These are phyloP conservation scores for Chironomus tepperi DNA, from an alignment of 1,140 invertebrate genomes.

Conservation along the genomic window DNA sequence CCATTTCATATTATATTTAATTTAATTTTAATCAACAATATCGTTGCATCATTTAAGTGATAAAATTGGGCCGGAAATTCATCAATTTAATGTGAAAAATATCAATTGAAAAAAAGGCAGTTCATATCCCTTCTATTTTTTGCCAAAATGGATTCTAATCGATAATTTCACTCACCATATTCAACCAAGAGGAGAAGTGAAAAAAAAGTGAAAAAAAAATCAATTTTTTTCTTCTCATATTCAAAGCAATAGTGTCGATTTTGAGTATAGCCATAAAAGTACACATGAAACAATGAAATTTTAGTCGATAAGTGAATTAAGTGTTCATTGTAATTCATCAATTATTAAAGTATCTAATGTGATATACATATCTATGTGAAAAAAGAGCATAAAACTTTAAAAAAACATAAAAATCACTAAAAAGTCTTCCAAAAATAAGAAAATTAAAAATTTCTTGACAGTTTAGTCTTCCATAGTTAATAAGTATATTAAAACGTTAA, in stretches of 20 bases:
- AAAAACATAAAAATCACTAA: background rate
- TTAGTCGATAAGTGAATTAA: background rate
- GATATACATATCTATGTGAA: background rate
- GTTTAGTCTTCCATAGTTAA: background rate
- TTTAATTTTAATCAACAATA: background rate
- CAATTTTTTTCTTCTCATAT: background rate
- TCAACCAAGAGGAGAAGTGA: background rate
- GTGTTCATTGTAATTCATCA: background rate
- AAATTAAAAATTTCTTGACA: background rate
- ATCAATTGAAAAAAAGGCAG: background rate
- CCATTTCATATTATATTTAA: background rate
- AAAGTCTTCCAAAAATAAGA: background rate
- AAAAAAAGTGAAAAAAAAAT: background rate
- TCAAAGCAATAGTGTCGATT: background rate
- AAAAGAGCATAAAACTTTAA: background rate
- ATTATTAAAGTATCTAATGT: background rate
- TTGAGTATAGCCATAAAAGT: too few species aligned
- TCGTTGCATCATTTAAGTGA: background rate
- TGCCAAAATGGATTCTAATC: conserved; percentile 17
- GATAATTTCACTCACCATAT: conserved; percentile 12
- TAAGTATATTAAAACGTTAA: background rate
- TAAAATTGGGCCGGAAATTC: background rate
- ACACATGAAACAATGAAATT: background rate
- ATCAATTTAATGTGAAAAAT: background rate
- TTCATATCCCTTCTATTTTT: background rate